Evolutionary conservation across 2,113 vertebrate species (phyloP), one percentile per base, ranked within the genome.

Genomic region (Clarias gariepinus): DNA sequence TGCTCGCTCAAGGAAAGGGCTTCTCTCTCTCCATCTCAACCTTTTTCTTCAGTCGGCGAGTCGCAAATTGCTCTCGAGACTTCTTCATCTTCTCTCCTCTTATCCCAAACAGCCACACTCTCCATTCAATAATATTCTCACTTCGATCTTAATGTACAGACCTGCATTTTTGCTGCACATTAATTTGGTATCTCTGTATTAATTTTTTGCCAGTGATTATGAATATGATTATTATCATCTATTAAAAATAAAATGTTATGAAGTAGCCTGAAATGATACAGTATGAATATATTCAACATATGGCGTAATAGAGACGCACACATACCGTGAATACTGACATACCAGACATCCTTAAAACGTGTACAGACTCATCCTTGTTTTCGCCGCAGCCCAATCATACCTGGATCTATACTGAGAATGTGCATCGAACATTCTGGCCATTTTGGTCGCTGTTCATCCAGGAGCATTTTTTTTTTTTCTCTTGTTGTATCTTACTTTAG

Each of bases 1-100:
- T 90, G 83, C 74, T 57, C 87, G 71, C 81, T 88, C 41, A 88
- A 66, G 79, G 41, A 81, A 25, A 83, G 66, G 41, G 52, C 86
- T 82, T 57, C 86, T 81, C 71, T 74, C 87, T 66, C 64, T 86
- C 82, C 18, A 23, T 84, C 74, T 89, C 86, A 71, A 81, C 86
- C 60, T 68, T 86, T 82, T 66, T 61, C 64, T 61, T 25, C 58
- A 76, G 58, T 80, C 80, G 30, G 55, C 55, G 10, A 84, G 63
- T 81, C n/a, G 71, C 77, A 80, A 87, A 87, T 84, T 89, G 83
- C 61, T 79, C 79, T 87, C 28, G 13, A 82, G 82, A 61, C 84
- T 53, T 76, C 86, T 76, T 86, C 33, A n/a, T 85, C 74, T 85
- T 55, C 3, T 68, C 74, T 82, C 33, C 68, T 33, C 83, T 88